These are phyloP conservation scores for Stigmatopora argus DNA, from an alignment of 2,113 vertebrate species.

Conservation along the genomic window DNA sequence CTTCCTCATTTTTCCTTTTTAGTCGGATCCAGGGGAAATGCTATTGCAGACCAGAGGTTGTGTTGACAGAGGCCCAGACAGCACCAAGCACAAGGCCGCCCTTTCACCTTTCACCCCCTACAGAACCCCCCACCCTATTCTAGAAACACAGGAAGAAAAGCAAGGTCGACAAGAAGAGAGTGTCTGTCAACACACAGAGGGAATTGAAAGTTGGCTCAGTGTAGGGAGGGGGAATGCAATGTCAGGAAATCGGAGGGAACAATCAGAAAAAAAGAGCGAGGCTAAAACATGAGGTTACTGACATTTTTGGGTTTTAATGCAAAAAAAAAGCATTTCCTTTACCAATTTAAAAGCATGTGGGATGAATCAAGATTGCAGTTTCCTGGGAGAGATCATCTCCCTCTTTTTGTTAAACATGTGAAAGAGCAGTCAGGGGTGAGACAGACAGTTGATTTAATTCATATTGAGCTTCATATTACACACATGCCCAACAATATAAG, in stretches of 20 bases:
- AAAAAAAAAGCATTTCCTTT: conserved; percentile 28
- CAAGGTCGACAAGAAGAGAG: conserved; percentile 58
- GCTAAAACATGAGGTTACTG: conserved; percentile 15
- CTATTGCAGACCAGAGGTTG: conserved; percentile 58
- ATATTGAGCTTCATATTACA: conserved; percentile 47
- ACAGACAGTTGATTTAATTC: conserved; percentile 51
- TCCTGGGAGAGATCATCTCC: conserved; percentile 17
- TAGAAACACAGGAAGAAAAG: conserved; percentile 61
- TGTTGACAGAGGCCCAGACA: conserved; percentile 65
- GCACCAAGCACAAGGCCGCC: conserved; percentile 51
- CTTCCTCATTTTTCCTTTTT: conserved; percentile 13
- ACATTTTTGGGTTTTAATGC: conserved; percentile 22
- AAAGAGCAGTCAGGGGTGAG: conserved; percentile 40
- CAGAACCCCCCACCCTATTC: conserved; percentile 26
- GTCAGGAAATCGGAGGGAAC: not conserved
- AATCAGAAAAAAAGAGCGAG: conserved; percentile 11
- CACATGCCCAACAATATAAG: conserved; percentile 43
- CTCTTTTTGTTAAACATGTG: conserved; percentile 36
- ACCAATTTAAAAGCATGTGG: conserved; percentile 29
- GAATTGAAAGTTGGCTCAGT: conserved; percentile 56
- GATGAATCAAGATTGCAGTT: conserved; percentile 37
- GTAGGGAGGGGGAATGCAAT: not conserved
- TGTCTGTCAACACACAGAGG: conserved; percentile 58
- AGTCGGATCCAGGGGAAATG: conserved; percentile 42
- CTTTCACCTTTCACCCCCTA: conserved; percentile 50